Base-by-base conservation (phyloP, 2,888 invertebrate species). In the Hemicrepidius hirtus region DNA sequence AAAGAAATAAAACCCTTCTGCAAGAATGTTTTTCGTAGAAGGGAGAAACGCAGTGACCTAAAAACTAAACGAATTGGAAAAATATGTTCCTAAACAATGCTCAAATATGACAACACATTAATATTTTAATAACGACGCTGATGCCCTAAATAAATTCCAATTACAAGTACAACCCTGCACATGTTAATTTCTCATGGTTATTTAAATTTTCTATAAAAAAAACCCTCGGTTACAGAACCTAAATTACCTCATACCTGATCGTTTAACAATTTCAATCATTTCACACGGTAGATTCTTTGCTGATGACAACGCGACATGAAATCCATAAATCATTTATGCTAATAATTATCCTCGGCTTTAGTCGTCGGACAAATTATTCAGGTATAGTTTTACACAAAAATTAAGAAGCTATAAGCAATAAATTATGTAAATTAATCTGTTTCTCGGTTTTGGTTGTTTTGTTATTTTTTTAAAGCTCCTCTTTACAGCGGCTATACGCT, bases 341-440 rank as follows among this genome's bases (percentile, higher is more conserved):
- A 49, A 49, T 21, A 49, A 49, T 21, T 21, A 46, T 46, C 20
- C 3, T 7, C 46, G 5, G 59, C 12, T 40, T 40, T 16, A 21
- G 21, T 49, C 49, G 21, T 49, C 49, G 49, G 21, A 49, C 21
- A 49, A 16, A 44, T 44, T 44, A 44, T 44, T 44, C 18, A 16
- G 18, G 16, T 16, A 6, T 18, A 18, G 44, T 44, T 44, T 44
- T 16, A 16, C 18, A 16, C 21, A 49, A 49, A 49, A 49, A 21
- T 49, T 49, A 49, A 49, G 49, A 21, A 49, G 49, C 49, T 49
- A 49, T 49, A 49, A 49, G 49, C 21, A 12, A 49, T 57, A 57
- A 57, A 57, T 57, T 57, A 57, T 37, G 35, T 18, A 55, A 55
- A 55, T 32, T 32, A 57, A 57, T 57, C 16, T 37, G 10, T 12